Evolutionary conservation across 1,140 invertebrate species (phyloP).

Genomic region (Bursaphelenchus mucronatus): DNA sequence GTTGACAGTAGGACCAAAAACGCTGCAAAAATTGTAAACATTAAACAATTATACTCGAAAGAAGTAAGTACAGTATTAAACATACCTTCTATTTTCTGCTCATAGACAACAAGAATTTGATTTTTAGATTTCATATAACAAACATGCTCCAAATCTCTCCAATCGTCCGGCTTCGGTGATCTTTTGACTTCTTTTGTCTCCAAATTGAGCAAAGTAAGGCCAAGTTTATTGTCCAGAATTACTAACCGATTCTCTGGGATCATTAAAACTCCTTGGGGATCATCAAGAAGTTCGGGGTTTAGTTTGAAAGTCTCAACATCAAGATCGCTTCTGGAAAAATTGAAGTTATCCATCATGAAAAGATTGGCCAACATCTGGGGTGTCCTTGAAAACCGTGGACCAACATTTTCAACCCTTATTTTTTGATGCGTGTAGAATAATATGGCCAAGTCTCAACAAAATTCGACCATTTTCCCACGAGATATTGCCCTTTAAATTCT

Average conservation of each 20-base stretch:
- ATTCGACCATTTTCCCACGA: too few relatives aligned
- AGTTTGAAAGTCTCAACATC: constrained; percentile 28
- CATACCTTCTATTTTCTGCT: constrained; percentile 10
- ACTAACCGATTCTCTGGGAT: constrained; percentile 23
- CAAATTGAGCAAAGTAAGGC: constrained; percentile 29
- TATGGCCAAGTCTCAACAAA: too few relatives aligned
- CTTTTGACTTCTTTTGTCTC: constrained; percentile 33
- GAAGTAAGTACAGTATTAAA: too few relatives aligned
- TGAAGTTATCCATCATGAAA: too few relatives aligned
- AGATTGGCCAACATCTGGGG: too few relatives aligned
- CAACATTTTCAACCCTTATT: too few relatives aligned
- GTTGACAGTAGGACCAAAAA: too few relatives aligned
- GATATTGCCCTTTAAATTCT: neutral
- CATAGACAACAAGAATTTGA: constrained; percentile 17
- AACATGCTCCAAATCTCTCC: constrained; percentile 28
- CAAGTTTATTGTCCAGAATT: constrained; percentile 24
- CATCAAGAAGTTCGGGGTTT: constrained; percentile 18
- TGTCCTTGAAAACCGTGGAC: too few relatives aligned
- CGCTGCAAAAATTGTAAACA: too few relatives aligned
- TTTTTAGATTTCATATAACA: constrained; percentile 21
- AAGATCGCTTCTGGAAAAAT: constrained; percentile 11
- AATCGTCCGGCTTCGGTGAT: constrained; percentile 23
- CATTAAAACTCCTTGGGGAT: constrained; percentile 21
- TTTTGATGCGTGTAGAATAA: too few relatives aligned
- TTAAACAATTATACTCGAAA: too few relatives aligned